These are phyloP conservation scores for Nyleta sp. DNA, from an alignment of 2,888 invertebrate genomes.

Conservation along the genomic window DNA sequence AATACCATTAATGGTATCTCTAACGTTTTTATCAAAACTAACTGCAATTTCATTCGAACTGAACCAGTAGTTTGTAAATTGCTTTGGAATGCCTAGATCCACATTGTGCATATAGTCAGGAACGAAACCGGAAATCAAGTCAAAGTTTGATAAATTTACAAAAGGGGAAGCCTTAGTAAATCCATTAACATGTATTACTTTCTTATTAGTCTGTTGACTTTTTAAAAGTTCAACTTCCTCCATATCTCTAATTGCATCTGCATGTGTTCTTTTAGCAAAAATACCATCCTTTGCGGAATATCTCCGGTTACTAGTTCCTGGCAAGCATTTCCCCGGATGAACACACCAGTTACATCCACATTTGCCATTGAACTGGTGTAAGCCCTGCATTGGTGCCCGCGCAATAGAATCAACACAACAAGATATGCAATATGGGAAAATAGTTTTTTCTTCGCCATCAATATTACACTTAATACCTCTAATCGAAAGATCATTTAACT, in stretches of 20 bases:
- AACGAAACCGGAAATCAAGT: slow-evolving; percentile 46
- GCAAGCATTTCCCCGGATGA: slow-evolving; percentile 19
- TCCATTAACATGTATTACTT: slow-evolving; percentile 16
- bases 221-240: not conserved
- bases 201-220: not conserved
- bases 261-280: slow-evolving; percentile 20
- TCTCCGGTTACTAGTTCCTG: not conserved
- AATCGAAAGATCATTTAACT: slow-evolving; percentile 34
- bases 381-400: slow-evolving; percentile 31
- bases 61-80: slow-evolving; percentile 44
- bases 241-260: not conserved
- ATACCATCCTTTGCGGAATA: not conserved
- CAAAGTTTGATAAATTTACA: slow-evolving; percentile 34
- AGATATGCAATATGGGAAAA: slow-evolving; percentile 34
- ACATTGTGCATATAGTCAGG: slow-evolving; percentile 54
- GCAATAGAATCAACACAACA: slow-evolving; percentile 59
- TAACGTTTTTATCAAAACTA: not conserved
- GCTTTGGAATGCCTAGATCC: slow-evolving; percentile 25
- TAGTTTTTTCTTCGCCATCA: slow-evolving; percentile 15
- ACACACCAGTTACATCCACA: slow-evolving; percentile 45
- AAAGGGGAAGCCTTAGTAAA: slow-evolving; percentile 25
- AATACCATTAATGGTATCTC: not conserved
- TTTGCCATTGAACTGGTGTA: slow-evolving; percentile 32
- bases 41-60: not conserved
- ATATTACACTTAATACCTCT: slow-evolving; percentile 43